Evolutionary conservation across 2,888 invertebrate species (phyloP), one percentile per base, ranked within the genome.

Genomic region (Lacanobia wlatinum): DNA sequence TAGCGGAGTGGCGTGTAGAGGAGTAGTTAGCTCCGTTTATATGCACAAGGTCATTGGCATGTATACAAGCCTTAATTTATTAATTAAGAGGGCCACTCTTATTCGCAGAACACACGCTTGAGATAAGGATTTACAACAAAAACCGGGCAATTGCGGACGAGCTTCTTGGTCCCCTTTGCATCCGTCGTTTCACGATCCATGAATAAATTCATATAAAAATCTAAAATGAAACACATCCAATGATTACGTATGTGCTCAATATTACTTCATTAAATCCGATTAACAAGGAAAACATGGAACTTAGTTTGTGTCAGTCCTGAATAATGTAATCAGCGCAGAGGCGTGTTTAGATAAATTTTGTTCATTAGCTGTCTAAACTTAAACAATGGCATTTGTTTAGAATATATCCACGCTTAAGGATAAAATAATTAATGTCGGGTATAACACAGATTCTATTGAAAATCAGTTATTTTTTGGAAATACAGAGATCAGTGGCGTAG

Each of bases 311-410:
- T 43, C 28, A 16, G 12, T n/a, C 21, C 43, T 8, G n/a, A 40
- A 43, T 43, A 76, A 55, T 38, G 18, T 70, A 46, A 80, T 73
- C 46, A 59, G 34, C 28, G 48, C 16, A 8, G 3, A 28, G 43
- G 18, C 50, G 14, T 64, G 50, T 61, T 73, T 65, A 50, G 60
- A 73, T n/a, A n/a, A n/a, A n/a, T n/a, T 79, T 73, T 18, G 43
- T 68, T 53, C 55, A 23, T 64, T 40, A 21, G 5, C 23, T 28
- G n/a, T n/a, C 59, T 60, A 56, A 70, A 76, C 18, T 76, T 43
- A 64, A 81, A 78, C 82, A 81, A 76, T 71, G 55, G 16, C 10
- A 40, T 48, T 70, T 63, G 34, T 63, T 70, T 53, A 38, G 12
- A 43, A 48, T 55, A 62, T 53, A 1, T 48, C 16, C 18, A 9